Evolutionary conservation across 2,888 invertebrate species (phyloP), one percentile per base, ranked within the genome.

Genomic region (Cantharis lateralis): DNA sequence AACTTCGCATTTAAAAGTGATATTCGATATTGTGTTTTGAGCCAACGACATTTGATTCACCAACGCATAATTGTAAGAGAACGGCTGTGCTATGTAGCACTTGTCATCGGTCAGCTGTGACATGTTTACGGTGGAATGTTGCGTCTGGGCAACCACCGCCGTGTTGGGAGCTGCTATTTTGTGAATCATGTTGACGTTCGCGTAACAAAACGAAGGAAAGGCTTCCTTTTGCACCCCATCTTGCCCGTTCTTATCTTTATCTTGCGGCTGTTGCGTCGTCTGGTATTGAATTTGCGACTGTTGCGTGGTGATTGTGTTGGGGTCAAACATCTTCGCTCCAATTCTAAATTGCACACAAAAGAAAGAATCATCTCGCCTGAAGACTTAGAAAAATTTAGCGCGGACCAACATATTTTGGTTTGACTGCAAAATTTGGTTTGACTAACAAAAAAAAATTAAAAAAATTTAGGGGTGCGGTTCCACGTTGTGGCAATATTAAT

Each of bases 1-100:
- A 10, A 95, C 94, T 87, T 96, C 96, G 88, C 96, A 96, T 88
- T 96, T 96, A 87, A 95, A 96, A 82, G 95, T 95, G 24, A 95
- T 95, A 85, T 95, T 95, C 15, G 94, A 93, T 85, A 94, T 93
- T 75, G 93, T 92, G 84, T 93, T 94, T 85, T 93, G 92, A 18
- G 94, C 93, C 77, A 95, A 90, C 83, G 95, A 94, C 94, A 96
- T 95, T 87, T 96, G 96, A 88, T 96, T 96, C 28, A 89, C 88
- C 82, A 96, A 89, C 3, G 95, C 95, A 89, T 96, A 96, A 86
- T 96, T 96, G 85, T 94, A 94, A 71, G 93, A 92, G 83, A 93
- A 92, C 5, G 94, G 94, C 84, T 94, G 94, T 20, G 94, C 93
- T 82, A 94, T 94, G 84, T 93, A 94, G 85, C 93, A 94, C 86